Evolutionary conservation across 1,140 invertebrate species (phyloP).

Genomic region (Aporrectodea caliginosa): DNA sequence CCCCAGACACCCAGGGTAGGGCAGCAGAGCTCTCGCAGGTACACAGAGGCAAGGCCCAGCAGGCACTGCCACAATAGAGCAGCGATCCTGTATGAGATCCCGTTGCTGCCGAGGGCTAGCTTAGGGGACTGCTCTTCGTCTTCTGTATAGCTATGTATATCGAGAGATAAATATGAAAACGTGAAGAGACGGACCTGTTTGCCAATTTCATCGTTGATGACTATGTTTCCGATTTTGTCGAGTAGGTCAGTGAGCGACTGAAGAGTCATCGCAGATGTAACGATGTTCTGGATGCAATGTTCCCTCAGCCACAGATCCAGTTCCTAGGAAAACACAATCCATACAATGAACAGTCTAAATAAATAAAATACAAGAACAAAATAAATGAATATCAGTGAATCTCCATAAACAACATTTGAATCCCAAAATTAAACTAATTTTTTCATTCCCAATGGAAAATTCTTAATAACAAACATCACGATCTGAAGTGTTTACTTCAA

Average conservation of each 20-base stretch:
- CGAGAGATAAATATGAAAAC: too few species aligned
- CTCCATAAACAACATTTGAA: background rate
- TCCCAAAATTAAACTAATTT: background rate
- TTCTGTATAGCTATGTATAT: too few species aligned
- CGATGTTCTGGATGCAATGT: conserved; percentile 72
- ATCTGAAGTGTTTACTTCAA: background rate
- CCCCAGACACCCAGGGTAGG: too few species aligned
- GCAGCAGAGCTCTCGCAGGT: too few species aligned
- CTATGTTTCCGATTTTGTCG: conserved; percentile 89
- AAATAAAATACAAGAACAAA: background rate
- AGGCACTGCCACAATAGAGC: too few species aligned
- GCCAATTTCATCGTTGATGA: conserved; percentile 84
- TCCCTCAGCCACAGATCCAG: conserved; percentile 70
- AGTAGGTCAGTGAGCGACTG: conserved; percentile 81
- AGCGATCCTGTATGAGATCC: too few species aligned
- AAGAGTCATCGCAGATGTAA: conserved; percentile 74
- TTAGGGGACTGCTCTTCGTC: too few species aligned
- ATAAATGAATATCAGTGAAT: background rate
- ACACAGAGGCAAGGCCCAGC: too few species aligned
- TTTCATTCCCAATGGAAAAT: background rate
- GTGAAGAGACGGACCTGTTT: conserved; percentile 52
- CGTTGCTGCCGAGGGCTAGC: too few species aligned
- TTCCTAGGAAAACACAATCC: conserved; percentile 61
- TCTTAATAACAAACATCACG: background rate
- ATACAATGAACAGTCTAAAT: background rate